Evolutionary conservation across 1,140 invertebrate genomes (phyloP).

Genomic region (Doryteuthis pealeii): DNA sequence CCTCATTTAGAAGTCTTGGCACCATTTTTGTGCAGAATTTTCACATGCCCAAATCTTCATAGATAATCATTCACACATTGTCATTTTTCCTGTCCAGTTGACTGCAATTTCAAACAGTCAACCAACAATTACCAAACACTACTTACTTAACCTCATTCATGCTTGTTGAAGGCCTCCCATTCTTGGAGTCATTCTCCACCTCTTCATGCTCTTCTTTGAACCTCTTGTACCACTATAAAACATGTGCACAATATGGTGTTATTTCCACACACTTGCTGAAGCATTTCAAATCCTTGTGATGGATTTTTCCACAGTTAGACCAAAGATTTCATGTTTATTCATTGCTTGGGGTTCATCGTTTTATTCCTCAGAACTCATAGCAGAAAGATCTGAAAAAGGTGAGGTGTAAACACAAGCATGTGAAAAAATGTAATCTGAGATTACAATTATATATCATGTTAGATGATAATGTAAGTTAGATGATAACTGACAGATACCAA

Average conservation of each 20-base stretch:
- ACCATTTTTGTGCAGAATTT: constrained; percentile 1
- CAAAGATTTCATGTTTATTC: background rate
- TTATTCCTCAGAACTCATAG: background rate
- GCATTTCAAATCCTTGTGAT: background rate
- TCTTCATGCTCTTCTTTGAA: background rate
- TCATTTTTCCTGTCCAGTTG: background rate
- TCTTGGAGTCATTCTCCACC: constrained; percentile 6
- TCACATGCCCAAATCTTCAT: background rate
- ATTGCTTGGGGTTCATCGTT: background rate
- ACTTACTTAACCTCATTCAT: background rate
- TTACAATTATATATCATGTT: background rate
- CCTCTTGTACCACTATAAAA: too few species aligned
- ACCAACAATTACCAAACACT: background rate
- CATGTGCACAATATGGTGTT: background rate
- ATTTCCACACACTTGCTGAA: background rate
- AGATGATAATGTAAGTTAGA: background rate
- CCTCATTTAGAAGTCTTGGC: background rate
- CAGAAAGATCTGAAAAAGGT: background rate
- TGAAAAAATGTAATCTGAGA: background rate
- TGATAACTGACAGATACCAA: too few species aligned
- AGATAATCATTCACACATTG: background rate
- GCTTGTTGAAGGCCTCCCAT: constrained; percentile 4
- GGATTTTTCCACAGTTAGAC: background rate
- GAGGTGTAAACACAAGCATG: background rate
- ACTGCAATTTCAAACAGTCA: background rate